phyloP scores from a whole-genome alignment of 2,888 invertebrate species.

The Pristionchus arcanus region DNA sequence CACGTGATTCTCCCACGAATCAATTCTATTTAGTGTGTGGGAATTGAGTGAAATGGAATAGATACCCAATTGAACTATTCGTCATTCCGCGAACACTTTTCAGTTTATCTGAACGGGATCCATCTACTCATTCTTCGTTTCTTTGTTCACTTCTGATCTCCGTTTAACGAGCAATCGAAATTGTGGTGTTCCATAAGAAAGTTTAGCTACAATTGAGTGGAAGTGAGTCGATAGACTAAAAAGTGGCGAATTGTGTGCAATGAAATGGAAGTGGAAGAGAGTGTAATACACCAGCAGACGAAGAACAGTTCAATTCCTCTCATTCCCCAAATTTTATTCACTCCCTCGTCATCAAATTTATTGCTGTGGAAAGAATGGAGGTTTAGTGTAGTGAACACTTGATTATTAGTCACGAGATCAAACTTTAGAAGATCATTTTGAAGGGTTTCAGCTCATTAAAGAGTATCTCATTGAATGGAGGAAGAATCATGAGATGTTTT shows the following conservation, averaged over 20 bases:
- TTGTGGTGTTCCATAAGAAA: background rate
- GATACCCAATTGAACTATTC: background rate
- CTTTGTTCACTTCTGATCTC: background rate
- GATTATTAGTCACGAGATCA: background rate
- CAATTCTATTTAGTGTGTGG: background rate
- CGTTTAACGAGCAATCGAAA: background rate
- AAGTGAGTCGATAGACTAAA: background rate
- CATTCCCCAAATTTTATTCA: background rate
- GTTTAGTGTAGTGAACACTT: constrained; percentile 8
- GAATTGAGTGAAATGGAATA: background rate
- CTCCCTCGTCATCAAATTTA: background rate
- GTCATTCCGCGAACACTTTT: background rate
- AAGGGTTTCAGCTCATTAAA: background rate
- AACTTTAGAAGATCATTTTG: background rate
- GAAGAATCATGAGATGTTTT: background rate
- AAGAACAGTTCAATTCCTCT: background rate
- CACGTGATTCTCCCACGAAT: constrained; percentile 20
- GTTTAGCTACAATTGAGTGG: background rate
- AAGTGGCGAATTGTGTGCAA: background rate
- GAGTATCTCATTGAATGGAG: background rate
- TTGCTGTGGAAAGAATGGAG: background rate
- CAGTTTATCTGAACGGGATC: background rate
- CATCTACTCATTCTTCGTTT: background rate
- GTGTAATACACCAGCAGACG: background rate
- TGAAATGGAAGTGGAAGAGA: background rate